Evolutionary conservation across 2,113 vertebrate species (phyloP).

Genomic region (Camelus dromedarius): DNA sequence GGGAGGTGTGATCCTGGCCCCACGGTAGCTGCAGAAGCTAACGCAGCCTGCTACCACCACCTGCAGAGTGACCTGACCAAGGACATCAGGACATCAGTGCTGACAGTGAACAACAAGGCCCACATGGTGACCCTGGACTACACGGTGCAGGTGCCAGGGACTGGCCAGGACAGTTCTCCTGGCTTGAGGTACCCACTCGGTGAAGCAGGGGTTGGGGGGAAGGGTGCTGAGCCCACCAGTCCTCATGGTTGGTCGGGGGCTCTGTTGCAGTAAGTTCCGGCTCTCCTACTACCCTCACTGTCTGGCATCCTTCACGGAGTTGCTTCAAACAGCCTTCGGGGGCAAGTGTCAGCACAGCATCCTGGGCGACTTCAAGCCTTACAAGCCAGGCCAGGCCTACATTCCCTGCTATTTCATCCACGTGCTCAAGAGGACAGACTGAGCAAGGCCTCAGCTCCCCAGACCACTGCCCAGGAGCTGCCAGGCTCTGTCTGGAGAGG

Average conservation of each 20-base stretch:
- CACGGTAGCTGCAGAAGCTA: neutral
- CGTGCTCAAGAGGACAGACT: slow-evolving; percentile 92
- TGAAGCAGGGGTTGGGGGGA: neutral
- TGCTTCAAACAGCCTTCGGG: slow-evolving; percentile 92
- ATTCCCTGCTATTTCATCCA: slow-evolving; percentile 98
- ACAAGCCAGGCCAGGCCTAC: slow-evolving; percentile 87
- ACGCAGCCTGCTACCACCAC: neutral
- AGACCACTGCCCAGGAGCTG: neutral
- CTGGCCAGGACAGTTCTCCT: slow-evolving; percentile 77
- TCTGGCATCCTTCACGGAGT: slow-evolving; percentile 92
- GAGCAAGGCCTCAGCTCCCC: slow-evolving; percentile 38
- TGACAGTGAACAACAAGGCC: slow-evolving; percentile 96
- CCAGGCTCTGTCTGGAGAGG: neutral
- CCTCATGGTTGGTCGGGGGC: neutral
- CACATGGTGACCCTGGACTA: slow-evolving; percentile 99
- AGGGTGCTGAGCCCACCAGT: neutral
- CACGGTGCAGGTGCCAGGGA: slow-evolving; percentile 92
- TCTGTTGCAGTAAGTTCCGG: slow-evolving; percentile 94
- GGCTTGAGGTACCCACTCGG: slow-evolving; percentile 91
- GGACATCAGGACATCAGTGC: slow-evolving; percentile 96
- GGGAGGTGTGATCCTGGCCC: neutral
- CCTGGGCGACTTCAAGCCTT: slow-evolving; percentile 95
- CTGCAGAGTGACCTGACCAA: slow-evolving; percentile 95
- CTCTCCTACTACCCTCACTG: slow-evolving; percentile 96
- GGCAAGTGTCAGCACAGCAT: slow-evolving; percentile 93